A percentile compares a stretch with the other conserved stretches of the same genome.
Conservation (phyloP, 2,797 vertebrate genomes). For the Chrysolophus pictus region DNA sequence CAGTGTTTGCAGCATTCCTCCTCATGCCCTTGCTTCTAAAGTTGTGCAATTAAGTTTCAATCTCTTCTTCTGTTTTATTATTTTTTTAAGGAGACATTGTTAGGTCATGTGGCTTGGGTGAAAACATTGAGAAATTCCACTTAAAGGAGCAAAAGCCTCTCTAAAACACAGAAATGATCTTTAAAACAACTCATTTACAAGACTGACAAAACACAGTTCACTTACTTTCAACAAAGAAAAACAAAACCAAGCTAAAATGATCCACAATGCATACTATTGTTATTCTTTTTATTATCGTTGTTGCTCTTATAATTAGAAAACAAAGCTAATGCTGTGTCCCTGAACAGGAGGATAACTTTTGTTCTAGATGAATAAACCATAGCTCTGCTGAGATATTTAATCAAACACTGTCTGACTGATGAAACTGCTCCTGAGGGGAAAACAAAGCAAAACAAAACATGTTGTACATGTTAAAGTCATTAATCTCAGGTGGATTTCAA, state of each 20-base stretch:
- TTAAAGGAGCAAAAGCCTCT: neutral
- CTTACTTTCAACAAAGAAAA: neutral
- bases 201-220: neutral
- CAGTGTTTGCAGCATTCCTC: neutral
- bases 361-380: conserved; percentile 43
- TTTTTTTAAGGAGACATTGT: neutral
- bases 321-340: conserved; percentile 20
- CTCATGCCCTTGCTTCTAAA: neutral
- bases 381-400: conserved; percentile 54
- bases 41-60: fast-evolving
- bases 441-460: conserved; percentile 47
- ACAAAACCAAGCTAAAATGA: neutral
- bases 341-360: neutral
- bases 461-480: conserved; percentile 54
- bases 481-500: conserved; percentile 62
- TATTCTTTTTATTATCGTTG: conserved; percentile 40
- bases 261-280: neutral
- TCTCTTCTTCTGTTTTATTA: neutral
- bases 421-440: conserved; percentile 48
- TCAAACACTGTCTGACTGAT: conserved; percentile 47
- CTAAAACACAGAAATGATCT: neutral
- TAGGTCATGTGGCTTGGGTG: neutral
- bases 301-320: conserved; percentile 30
- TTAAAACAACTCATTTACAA: conserved; percentile 1
- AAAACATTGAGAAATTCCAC: conserved; percentile 9